Base-by-base conservation (phyloP, 2,113 vertebrate species). In the Puntigrus tetrazona region DNA sequence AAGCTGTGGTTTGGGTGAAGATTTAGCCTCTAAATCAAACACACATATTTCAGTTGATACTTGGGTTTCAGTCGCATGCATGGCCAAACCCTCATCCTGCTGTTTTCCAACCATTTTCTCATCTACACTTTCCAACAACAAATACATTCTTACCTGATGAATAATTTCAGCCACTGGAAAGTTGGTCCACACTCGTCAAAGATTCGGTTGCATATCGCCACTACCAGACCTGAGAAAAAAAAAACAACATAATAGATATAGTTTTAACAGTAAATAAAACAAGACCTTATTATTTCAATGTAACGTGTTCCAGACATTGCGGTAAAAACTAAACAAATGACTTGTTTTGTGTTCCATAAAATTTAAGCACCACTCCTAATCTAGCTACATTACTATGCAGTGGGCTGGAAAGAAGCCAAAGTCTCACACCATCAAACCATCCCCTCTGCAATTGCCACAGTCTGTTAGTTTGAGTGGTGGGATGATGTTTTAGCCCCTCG, bases 111-210 rank as follows among this genome's bases (percentile, higher is more conserved):
- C 77, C n/a, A 61, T 79, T 57, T 63, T n/a, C 31, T 43, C 47
- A 69, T 43, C 69, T 69, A 77, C 22, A 55, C 8, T 27, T 69
- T 38, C 8, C 16, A 63, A 43, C 18, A 79, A 59, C 3, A 34
- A 74, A 5, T 13, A 20, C n/a, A 78, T 9, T 67, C 91, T 86
- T 92, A 99, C 98, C 97, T 98, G 97, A 89, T 98, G 97, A 91
- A 99, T 98, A 91, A 99, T 99, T 91, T 97, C 95, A 85, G 97
- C 95, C 82, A 99, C 97, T 38, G 97, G 96, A n/a, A 91, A 99
- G 95, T 88, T 99, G 97, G 89, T 99, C 96, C n/a, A 92, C 95
- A 2, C 97, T 98, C 1, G 93, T 95, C 75, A 94, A 91, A 3
- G 89, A 89, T 82, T 95, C 94, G 25, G 78, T 77, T 90, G 84